phyloP scores from a whole-genome alignment of 2,888 invertebrate genomes.

The Limnephilus lunatus region DNA sequence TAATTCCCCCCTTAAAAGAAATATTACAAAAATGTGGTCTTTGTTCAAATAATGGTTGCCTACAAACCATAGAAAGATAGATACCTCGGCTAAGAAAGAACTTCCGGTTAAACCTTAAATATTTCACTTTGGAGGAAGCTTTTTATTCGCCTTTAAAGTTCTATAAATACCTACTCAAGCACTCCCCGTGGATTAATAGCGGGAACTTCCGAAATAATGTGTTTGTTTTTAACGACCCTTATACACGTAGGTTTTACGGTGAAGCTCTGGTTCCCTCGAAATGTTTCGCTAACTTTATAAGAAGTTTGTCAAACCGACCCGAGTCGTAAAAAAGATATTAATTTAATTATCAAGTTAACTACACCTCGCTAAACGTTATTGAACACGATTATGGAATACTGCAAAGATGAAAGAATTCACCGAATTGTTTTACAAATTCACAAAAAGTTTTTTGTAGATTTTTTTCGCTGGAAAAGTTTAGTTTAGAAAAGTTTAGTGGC shows the following conservation, averaged over 20 bases:
- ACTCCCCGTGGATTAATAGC: slow-evolving; percentile 18
- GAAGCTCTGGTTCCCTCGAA: background rate
- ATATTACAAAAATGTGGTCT: background rate
- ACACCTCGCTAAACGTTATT: background rate
- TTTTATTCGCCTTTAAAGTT: slow-evolving; percentile 34
- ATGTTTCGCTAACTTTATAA: background rate
- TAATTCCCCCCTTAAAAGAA: background rate
- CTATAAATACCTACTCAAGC: slow-evolving; percentile 18
- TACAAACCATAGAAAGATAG: background rate
- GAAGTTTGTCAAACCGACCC: background rate
- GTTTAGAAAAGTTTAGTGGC: background rate
- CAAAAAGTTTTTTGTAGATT: background rate
- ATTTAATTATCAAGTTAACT: background rate
- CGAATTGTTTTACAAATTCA: background rate
- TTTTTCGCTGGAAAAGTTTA: background rate
- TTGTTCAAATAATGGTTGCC: background rate
- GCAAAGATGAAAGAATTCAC: background rate
- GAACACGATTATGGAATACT: background rate
- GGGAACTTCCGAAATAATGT: slow-evolving; percentile 29
- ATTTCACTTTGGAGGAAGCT: slow-evolving; percentile 13
- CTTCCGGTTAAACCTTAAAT: background rate
- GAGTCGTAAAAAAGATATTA: background rate
- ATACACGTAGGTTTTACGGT: background rate
- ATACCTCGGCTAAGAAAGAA: background rate
- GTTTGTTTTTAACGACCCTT: slow-evolving; percentile 27